A percentile compares a stretch with the other conserved stretches of the same genome.
Conservation (phyloP, 1,140 invertebrate species). For the Agrypnia vestita region DNA sequence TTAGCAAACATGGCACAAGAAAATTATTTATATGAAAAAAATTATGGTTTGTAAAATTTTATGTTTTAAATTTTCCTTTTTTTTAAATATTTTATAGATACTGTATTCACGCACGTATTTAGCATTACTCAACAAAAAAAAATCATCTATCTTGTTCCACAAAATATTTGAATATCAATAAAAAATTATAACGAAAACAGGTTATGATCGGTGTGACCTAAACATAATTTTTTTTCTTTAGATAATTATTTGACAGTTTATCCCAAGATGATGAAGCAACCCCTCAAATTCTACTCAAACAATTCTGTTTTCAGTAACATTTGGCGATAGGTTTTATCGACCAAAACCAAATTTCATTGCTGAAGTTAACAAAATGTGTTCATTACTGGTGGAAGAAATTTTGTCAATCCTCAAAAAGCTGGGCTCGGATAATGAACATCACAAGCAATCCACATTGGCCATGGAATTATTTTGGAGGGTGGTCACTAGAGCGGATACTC, state of each 20-base stretch:
- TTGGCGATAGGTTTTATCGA: conserved; percentile 95
- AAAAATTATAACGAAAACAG: too few relatives aligned
- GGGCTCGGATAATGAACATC: conserved; percentile 74
- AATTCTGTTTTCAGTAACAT: conserved; percentile 80
- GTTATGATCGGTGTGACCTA: too few relatives aligned
- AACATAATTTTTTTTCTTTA: too few relatives aligned
- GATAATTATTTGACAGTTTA: too few relatives aligned
- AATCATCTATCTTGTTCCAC: too few relatives aligned
- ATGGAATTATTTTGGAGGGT: conserved; percentile 84
- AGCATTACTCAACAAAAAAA: too few relatives aligned
- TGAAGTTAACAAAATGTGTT: conserved; percentile 86
- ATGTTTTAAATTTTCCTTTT: neutral
- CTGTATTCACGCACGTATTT: too few relatives aligned
- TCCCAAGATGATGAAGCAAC: too few relatives aligned
- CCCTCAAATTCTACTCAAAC: neutral
- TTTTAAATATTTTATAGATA: too few relatives aligned
- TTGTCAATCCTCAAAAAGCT: conserved; percentile 81
- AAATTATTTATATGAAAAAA: conserved; percentile 82
- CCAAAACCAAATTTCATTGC: conserved; percentile 88
- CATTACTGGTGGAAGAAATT: conserved; percentile 85
- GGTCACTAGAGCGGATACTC: conserved; percentile 81
- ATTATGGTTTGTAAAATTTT: conserved; percentile 34
- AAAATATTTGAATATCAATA: too few relatives aligned
- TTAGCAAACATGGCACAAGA: conserved; percentile 84
- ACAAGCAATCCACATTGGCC: conserved; percentile 80